phyloP scores from a whole-genome alignment of 2,113 vertebrate species.

The Felis chaus region DNA sequence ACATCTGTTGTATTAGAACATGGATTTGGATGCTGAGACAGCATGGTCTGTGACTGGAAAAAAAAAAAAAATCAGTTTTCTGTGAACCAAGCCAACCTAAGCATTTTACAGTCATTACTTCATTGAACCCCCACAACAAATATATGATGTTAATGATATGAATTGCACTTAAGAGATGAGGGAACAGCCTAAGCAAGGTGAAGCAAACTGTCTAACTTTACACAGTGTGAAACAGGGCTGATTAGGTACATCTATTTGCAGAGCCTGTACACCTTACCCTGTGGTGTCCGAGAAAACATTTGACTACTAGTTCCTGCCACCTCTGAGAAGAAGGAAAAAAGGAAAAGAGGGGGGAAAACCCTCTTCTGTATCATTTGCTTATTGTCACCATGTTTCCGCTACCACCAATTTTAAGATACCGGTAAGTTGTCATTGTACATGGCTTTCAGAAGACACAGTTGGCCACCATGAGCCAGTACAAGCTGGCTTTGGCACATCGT shows the following conservation, averaged over 20 bases:
- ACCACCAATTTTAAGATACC: not conserved
- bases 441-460: not conserved
- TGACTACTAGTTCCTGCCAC: not conserved
- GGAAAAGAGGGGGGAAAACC: not conserved
- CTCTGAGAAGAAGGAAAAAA: not conserved
- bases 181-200: not conserved
- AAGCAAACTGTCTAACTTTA: not conserved
- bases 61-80: not conserved
- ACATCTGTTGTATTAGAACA: not conserved
- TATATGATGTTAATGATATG: not conserved
- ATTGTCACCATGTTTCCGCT: not conserved
- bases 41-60: not conserved
- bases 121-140: not conserved
- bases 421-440: not conserved
- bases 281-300: not conserved
- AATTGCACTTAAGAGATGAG: not conserved
- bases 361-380: not conserved
- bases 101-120: not conserved
- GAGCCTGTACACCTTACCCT: not conserved
- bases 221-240: not conserved
- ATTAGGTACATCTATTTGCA: not conserved
- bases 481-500: not conserved
- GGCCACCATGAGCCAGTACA: rapidly evolving
- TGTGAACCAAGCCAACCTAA: not conserved
- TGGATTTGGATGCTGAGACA: not conserved